Conservation (phyloP, 2,888 invertebrate genomes). For the Brachyopa scutellaris region DNA sequence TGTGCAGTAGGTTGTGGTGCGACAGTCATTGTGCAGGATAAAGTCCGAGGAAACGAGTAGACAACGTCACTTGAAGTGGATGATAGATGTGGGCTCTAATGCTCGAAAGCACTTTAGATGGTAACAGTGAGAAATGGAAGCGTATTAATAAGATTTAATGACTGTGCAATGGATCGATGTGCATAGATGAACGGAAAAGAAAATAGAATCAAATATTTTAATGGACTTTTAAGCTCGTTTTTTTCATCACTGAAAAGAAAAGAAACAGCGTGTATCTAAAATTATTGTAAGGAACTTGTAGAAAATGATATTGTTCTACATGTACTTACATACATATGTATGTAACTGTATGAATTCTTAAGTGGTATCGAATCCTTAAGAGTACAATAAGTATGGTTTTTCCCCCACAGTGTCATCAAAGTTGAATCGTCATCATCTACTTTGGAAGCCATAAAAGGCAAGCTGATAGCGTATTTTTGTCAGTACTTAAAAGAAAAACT, state of each 20-base stretch:
- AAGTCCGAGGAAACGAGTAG: conserved; percentile 21
- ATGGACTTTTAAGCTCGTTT: conserved; percentile 43
- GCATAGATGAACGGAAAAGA: conserved; percentile 18
- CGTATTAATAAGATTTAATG: conserved; percentile 67
- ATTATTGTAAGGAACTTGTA: background rate
- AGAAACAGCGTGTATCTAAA: conserved; percentile 20
- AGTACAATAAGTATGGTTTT: too few species aligned
- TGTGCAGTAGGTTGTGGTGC: conserved; percentile 32
- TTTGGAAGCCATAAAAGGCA: too few species aligned
- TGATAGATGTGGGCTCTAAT: conserved; percentile 58
- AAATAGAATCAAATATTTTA: conserved; percentile 28
- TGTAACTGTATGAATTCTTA: too few species aligned
- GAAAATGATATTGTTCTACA: too few species aligned
- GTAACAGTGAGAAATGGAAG: conserved; percentile 53
- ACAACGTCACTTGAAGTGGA: conserved; percentile 54
- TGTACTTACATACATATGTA: too few species aligned
- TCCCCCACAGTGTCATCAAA: too few species aligned
- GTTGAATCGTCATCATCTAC: too few species aligned
- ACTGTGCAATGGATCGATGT: conserved; percentile 45
- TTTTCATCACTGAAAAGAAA: background rate
- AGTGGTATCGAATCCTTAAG: too few species aligned
- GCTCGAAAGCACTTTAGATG: conserved; percentile 45
- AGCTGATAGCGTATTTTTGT: too few species aligned
- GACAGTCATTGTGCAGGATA: conserved; percentile 35
- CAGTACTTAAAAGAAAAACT: too few species aligned